Evolutionary conservation across 2,797 vertebrate species (phyloP).

Genomic region (Triplophysa yarkandensis): DNA sequence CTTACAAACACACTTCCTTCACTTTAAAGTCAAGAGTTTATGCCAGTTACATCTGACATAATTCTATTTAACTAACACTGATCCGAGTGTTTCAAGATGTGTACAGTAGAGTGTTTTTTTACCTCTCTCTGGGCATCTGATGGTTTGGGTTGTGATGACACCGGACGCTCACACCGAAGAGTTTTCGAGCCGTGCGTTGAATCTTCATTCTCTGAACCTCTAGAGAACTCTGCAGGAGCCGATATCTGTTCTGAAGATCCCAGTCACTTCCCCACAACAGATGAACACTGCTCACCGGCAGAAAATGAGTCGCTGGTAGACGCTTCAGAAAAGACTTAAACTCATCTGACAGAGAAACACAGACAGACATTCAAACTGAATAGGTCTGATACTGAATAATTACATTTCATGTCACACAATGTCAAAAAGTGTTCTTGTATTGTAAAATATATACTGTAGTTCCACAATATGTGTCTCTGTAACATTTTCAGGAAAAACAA

Average conservation of each 20-base stretch:
- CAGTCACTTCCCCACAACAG: constrained; percentile 99
- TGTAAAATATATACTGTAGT: no score
- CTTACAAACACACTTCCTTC: no score
- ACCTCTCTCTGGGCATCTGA: constrained; percentile 99
- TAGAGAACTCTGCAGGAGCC: constrained; percentile 92
- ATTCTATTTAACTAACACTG: no score
- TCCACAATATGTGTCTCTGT: no score
- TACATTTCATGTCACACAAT: no score
- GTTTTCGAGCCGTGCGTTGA: constrained; percentile 94
- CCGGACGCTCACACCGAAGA: constrained; percentile 95
- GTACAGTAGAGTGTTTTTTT: neutral
- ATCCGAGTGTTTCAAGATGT: no score
- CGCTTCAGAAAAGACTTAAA: constrained; percentile 98
- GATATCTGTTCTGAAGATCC: constrained; percentile 97
- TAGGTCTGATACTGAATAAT: no score
- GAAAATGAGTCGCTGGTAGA: constrained; percentile 95
- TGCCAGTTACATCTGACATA: no score
- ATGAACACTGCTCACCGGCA: constrained; percentile 96
- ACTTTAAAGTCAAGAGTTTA: no score
- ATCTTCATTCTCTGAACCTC: constrained; percentile 94
- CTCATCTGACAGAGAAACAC: constrained; percentile 79
- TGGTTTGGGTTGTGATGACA: constrained; percentile 98
- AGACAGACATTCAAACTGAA: neutral
- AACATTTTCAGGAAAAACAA: no score
- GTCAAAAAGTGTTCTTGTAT: no score